phyloP scores from a whole-genome alignment of 2,888 invertebrate species.

The Lepidochitona cinerea region DNA sequence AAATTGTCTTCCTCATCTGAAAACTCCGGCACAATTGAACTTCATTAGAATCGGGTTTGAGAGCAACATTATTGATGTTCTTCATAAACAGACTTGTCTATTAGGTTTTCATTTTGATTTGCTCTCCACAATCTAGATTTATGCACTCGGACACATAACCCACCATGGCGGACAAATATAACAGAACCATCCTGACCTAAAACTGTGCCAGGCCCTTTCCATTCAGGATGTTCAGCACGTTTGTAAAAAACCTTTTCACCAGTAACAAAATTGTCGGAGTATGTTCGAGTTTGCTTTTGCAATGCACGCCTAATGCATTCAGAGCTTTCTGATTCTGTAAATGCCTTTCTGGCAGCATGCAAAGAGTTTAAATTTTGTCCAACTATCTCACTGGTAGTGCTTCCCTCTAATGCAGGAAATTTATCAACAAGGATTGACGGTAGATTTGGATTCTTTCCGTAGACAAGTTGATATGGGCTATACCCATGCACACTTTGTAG shows the following conservation, averaged over 20 bases:
- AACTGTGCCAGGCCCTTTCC: neutral
- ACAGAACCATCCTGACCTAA: constrained; percentile 1
- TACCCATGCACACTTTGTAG: constrained; percentile 13
- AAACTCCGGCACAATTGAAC: no score
- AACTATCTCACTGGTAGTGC: constrained; percentile 17
- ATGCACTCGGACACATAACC: neutral
- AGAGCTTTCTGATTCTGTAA: constrained; percentile 15
- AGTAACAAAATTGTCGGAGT: neutral
- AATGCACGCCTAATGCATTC: constrained; percentile 22
- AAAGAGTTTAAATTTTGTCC: constrained; percentile 28
- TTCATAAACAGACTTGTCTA: no score
- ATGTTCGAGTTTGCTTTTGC: constrained; percentile 13
- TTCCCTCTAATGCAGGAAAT: constrained; percentile 14
- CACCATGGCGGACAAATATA: neutral
- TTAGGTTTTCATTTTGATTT: no score
- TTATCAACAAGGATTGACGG: constrained; percentile 15
- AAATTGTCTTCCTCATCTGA: no score
- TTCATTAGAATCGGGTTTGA: no score
- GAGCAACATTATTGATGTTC: no score
- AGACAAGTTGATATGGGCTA: constrained; percentile 20
- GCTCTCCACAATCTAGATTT: neutral
- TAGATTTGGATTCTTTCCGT: constrained; percentile 16
- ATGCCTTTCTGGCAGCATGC: constrained; percentile 22
- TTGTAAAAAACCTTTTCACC: neutral
- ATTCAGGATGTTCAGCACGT: neutral